These are phyloP conservation scores for Drosophila malerkotliana DNA, from an alignment of 1,140 invertebrate species.

Conservation along the genomic window DNA sequence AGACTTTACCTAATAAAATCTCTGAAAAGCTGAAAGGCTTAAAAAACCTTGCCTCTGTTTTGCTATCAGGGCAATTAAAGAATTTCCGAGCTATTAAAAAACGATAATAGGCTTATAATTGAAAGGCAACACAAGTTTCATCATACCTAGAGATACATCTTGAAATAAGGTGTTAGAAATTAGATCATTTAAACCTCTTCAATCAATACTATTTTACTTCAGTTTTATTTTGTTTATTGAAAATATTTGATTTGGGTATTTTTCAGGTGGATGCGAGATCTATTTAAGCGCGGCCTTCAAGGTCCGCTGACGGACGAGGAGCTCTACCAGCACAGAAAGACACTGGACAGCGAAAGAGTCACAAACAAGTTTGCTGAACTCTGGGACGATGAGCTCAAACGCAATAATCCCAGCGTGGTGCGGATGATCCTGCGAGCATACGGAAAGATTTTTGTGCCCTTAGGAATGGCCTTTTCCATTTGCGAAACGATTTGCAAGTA, in stretches of 20 bases:
- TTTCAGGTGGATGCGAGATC: conserved; percentile 83
- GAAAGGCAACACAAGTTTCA: neutral
- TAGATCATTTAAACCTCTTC: neutral
- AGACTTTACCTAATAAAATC: conserved; percentile 13
- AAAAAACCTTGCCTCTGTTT: conserved; percentile 5
- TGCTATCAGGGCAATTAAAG: conserved; percentile 18
- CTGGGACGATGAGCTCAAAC: conserved; percentile 74
- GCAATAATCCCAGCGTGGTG: conserved; percentile 85
- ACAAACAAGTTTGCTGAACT: conserved; percentile 70
- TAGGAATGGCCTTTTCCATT: conserved; percentile 85
- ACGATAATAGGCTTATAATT: neutral
- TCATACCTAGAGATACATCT: neutral
- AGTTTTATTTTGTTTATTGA: no score
- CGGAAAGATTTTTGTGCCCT: conserved; percentile 84
- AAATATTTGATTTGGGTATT: conserved; percentile 9
- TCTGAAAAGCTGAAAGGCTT: conserved; percentile 6
- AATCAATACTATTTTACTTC: neutral
- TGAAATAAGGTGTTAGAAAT: neutral
- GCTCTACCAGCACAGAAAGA: conserved; percentile 83
- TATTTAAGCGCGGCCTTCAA: conserved; percentile 83
- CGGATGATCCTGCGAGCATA: conserved; percentile 85
- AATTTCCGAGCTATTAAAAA: conserved; percentile 16
- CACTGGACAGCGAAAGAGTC: conserved; percentile 70
- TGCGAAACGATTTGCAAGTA: conserved; percentile 86
- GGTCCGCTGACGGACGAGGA: conserved; percentile 84